phyloP scores from a whole-genome alignment of 2,113 vertebrate species.

The Psittacara wagleri region DNA sequence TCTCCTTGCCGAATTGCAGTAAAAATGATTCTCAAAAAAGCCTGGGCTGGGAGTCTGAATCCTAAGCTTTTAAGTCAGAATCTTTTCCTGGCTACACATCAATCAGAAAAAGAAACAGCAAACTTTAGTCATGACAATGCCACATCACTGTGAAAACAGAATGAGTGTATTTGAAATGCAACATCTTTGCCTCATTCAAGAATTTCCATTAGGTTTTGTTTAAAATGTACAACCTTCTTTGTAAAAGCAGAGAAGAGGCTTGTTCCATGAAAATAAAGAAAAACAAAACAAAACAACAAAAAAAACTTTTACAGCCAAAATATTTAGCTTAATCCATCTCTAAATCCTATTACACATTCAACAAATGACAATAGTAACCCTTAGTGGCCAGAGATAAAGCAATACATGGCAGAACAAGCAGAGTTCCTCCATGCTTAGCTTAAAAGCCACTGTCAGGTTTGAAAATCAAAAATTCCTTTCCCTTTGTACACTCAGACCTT shows the following conservation, averaged over 20 bases:
- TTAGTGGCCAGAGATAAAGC: neutral
- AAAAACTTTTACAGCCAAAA: neutral
- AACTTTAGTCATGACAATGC: constrained; percentile 1
- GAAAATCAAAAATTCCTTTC: neutral
- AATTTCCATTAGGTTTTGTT: constrained; percentile 50
- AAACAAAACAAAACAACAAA: neutral
- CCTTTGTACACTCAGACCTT: neutral
- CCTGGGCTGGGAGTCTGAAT: neutral
- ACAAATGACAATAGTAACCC: neutral
- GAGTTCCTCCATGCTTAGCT: neutral
- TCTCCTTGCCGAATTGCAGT: neutral
- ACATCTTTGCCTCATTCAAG: constrained; percentile 19
- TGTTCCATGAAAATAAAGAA: neutral
- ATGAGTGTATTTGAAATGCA: neutral
- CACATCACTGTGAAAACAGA: neutral
- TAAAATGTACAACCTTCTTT: constrained; percentile 10
- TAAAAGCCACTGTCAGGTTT: neutral
- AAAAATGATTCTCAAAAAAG: constrained; percentile 9
- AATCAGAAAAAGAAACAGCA: constrained; percentile 33
- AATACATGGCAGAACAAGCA: neutral
- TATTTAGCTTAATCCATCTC: constrained; percentile 11
- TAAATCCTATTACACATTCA: constrained; percentile 12
- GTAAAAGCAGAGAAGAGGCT: neutral
- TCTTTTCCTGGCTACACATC: constrained; percentile 36
- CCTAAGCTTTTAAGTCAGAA: constrained; percentile 25